Conservation (phyloP, 1,140 invertebrate species). For the Hypothenemus hampei region DNA sequence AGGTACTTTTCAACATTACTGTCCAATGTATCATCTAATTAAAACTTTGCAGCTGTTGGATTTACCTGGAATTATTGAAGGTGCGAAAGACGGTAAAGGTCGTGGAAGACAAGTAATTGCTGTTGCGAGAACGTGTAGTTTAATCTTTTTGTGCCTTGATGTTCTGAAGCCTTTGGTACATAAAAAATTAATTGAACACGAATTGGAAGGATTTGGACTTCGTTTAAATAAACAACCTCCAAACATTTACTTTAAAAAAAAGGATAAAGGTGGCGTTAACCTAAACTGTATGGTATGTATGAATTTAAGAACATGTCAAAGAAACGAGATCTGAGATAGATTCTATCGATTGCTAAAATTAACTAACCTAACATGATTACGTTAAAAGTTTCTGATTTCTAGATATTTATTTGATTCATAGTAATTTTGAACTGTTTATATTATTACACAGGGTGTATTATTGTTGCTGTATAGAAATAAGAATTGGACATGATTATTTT, state of each 20-base stretch:
- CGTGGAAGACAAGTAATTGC: slow-evolving; percentile 98
- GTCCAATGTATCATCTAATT: not conserved
- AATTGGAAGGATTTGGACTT: slow-evolving; percentile 98
- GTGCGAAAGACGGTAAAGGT: slow-evolving; percentile 99
- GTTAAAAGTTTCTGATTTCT: no score
- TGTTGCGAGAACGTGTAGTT: slow-evolving; percentile 94
- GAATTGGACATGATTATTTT: no score
- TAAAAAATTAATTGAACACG: slow-evolving; percentile 94
- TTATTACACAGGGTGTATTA: no score
- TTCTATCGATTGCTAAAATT: no score
- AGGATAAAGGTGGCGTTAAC: slow-evolving; percentile 97
- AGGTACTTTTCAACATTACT: slow-evolving; percentile 52
- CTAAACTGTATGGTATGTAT: slow-evolving; percentile 73
- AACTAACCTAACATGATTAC: no score
- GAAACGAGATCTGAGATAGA: no score
- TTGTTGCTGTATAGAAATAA: no score
- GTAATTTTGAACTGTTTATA: no score
- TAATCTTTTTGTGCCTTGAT: slow-evolving; percentile 98
- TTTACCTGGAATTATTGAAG: slow-evolving; percentile 99
- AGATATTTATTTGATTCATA: no score
- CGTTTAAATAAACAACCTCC: slow-evolving; percentile 95
- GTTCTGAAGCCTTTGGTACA: slow-evolving; percentile 96
- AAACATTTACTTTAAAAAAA: slow-evolving; percentile 92
- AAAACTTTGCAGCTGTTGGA: slow-evolving; percentile 67
- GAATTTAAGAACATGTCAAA: no score